These are phyloP conservation scores for Allolobophora icterica DNA, from an alignment of 2,888 invertebrate species.

Conservation along the genomic window DNA sequence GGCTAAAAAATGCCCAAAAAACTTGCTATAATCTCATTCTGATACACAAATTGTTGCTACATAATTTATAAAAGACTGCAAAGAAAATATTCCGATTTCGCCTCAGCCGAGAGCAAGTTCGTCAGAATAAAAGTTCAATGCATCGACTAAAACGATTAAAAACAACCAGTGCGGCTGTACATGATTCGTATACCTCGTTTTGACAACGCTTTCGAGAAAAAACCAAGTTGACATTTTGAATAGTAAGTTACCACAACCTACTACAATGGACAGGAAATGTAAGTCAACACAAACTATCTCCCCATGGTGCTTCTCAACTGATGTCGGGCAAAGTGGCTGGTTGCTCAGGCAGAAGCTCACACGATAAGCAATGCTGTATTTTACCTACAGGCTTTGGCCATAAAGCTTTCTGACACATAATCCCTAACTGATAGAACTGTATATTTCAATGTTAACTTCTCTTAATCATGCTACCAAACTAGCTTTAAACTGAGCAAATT, in stretches of 20 bases:
- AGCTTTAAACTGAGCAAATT: background rate
- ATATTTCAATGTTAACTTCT: too few relatives aligned
- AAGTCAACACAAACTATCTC: background rate
- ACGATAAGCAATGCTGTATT: too few relatives aligned
- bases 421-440: too few relatives aligned
- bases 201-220: background rate
- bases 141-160: too few relatives aligned
- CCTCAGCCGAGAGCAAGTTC: too few relatives aligned
- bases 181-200: background rate
- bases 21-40: background rate
- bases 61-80: background rate
- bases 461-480: too few relatives aligned
- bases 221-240: background rate
- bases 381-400: too few relatives aligned
- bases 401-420: too few relatives aligned
- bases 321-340: background rate
- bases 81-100: background rate
- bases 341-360: too few relatives aligned
- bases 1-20: constrained; percentile 1
- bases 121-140: too few relatives aligned
- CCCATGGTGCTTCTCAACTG: background rate
- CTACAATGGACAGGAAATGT: background rate
- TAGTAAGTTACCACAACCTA: background rate
- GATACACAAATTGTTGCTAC: background rate
- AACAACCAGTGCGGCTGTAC: background rate